Base-by-base conservation (phyloP, 2,113 vertebrate genomes). In the Pteropus alecto region DNA sequence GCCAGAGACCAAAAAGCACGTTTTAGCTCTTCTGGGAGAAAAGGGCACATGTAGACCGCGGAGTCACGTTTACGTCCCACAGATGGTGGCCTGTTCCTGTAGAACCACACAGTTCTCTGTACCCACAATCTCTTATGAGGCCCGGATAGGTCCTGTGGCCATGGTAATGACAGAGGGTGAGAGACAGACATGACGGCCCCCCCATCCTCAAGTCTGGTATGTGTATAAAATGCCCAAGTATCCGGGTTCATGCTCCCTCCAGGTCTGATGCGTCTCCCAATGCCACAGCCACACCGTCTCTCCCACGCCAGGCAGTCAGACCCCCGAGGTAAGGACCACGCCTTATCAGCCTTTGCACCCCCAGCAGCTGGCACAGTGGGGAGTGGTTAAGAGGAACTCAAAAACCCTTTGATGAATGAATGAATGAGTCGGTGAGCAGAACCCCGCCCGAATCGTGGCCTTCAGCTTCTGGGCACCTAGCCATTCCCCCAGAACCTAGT, bases 371-470 rank as follows among this genome's bases (percentile, higher is more conserved):
- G n/a, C 0, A 0, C 12, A 51, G 26, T 35, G 56, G 24, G 4
- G 11, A 60, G 51, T 12, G 12, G 21, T n/a, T 74, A 28, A 33
- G 28, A 54, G 54, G 68, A 46, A 21, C 13, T 65, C 30, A n/a
- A 77, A 43, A 19, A 41, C 15, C 1, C 7, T 21, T 3, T 28
- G 56, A 33, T 48, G 93, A 60, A 30, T 63, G 74, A 54, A 28
- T 8, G 30, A 68, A 28, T 1, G 22, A 26, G 48, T 12, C 35
- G 35, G 18, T 6, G 8, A 4, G 35, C 38, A 38, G 54, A 70
- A 22, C 6, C 14, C 22, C 5, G 6, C 0, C 1, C 2, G 21
- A 7, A 10, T 11, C 35, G 6, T 0, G 41, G 56, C 24, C 56
- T 56, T 67, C 51, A 0, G 8, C 33, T 1, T 35, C 22, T 4